A percentile compares a stretch with the other conserved stretches of the same genome.
phyloP scores from a whole-genome alignment of 2,888 invertebrate species.

The Cinara cedri region DNA sequence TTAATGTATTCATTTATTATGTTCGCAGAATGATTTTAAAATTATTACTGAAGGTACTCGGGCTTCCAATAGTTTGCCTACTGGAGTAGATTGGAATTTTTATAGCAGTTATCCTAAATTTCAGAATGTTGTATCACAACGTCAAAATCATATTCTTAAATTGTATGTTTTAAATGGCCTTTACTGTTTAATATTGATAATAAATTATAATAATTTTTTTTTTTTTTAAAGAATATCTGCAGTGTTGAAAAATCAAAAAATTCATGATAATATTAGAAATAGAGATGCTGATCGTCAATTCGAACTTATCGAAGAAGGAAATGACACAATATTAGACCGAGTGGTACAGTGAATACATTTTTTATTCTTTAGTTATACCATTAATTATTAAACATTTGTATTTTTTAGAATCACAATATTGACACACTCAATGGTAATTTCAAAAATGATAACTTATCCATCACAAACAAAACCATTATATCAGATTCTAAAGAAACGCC shows the following conservation, averaged over 20 bases:
- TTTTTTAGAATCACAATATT: constrained; percentile 45
- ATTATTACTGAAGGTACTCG: constrained; percentile 73
- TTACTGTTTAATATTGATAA: not conserved
- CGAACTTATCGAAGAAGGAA: constrained; percentile 80
- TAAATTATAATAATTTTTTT: constrained; percentile 23
- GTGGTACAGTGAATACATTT: constrained; percentile 67
- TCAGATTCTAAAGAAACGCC: constrained; percentile 58
- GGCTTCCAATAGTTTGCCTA: constrained; percentile 75
- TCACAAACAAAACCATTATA: constrained; percentile 61
- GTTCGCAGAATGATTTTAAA: constrained; percentile 71
- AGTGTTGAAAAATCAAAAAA: constrained; percentile 67
- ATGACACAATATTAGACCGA: constrained; percentile 82
- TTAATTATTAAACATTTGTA: not conserved
- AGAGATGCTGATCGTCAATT: constrained; percentile 72
- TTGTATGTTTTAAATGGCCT: constrained; percentile 63
- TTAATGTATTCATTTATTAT: not conserved
- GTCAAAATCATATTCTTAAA: constrained; percentile 71
- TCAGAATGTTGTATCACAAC: constrained; percentile 69
- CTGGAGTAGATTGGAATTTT: constrained; percentile 73
- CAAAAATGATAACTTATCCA: constrained; percentile 3
- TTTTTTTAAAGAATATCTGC: constrained; percentile 65
- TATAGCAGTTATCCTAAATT: constrained; percentile 81
- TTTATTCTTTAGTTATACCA: not conserved
- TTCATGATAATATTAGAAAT: constrained; percentile 67
- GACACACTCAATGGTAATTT: constrained; percentile 46